A percentile compares a stretch with the other conserved stretches of the same genome.
phyloP scores from a whole-genome alignment of 2,797 vertebrate species.

The Catharus ustulatus region DNA sequence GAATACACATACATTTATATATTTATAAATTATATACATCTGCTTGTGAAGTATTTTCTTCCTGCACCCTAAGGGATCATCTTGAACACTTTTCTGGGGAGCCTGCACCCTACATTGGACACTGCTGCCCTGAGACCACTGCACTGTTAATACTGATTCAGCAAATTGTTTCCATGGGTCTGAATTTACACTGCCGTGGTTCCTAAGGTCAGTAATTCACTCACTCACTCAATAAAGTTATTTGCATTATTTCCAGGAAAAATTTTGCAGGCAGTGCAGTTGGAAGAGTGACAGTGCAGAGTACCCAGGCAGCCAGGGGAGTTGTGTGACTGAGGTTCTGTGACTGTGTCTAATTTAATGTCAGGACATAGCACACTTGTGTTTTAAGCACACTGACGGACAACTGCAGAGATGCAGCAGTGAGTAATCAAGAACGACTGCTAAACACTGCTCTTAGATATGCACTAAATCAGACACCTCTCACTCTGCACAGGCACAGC shows the following conservation, averaged over 20 bases:
- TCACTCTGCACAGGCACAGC: background rate
- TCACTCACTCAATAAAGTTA: constrained; percentile 1
- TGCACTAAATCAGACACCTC: background rate
- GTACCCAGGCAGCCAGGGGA: background rate
- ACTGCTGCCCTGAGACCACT: background rate
- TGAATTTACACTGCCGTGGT: background rate
- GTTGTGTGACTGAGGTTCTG: background rate
- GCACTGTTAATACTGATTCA: background rate
- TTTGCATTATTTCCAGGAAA: constrained; percentile 35
- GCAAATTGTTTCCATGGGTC: constrained; percentile 16
- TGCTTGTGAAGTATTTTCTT: background rate
- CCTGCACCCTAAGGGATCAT: background rate
- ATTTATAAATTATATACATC: background rate
- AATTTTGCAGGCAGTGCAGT: background rate
- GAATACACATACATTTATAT: accelerated
- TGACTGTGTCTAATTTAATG: background rate
- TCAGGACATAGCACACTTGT: background rate
- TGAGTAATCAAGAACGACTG: background rate
- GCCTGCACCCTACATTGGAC: background rate
- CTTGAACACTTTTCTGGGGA: background rate
- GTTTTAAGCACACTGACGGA: background rate
- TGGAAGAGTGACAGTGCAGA: background rate
- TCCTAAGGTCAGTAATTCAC: background rate
- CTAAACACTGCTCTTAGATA: background rate
- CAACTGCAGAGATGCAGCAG: background rate